These are phyloP conservation scores for Tychaedon coryphoeus DNA, from an alignment of 2,113 vertebrate genomes.

Conservation along the genomic window DNA sequence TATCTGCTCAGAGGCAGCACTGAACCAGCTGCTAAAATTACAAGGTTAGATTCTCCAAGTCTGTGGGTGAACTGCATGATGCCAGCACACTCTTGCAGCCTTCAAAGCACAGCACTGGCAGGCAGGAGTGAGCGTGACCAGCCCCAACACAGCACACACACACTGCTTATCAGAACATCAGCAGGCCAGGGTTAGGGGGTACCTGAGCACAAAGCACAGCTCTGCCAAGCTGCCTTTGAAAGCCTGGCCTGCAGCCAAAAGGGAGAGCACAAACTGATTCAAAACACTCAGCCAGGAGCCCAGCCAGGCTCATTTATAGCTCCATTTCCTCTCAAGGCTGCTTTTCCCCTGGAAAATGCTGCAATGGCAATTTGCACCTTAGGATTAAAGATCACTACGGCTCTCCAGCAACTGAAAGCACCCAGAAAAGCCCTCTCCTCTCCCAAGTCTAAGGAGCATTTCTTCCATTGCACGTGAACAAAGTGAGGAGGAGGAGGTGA, in stretches of 20 bases:
- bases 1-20: not conserved
- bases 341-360: not conserved
- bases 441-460: not conserved
- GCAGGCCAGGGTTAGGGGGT: not conserved
- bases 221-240: not conserved
- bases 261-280: not conserved
- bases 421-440: not conserved
- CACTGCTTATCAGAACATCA: not conserved
- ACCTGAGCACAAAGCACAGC: not conserved
- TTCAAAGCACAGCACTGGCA: not conserved
- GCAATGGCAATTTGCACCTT: not conserved
- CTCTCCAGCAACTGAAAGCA: not conserved
- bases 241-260: not conserved
- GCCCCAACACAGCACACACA: not conserved
- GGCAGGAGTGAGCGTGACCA: not conserved
- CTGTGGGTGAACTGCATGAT: not conserved
- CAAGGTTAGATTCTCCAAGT: not conserved
- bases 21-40: slow-evolving; percentile 41
- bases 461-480: fast-evolving
- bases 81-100: not conserved
- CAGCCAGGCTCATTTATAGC: slow-evolving; percentile 14
- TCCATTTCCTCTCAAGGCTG: slow-evolving; percentile 5
- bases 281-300: not conserved
- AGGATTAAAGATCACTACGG: not conserved
- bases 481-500: not conserved